phyloP scores from a whole-genome alignment of 2,797 vertebrate species.

The Eremophila alpestris region DNA sequence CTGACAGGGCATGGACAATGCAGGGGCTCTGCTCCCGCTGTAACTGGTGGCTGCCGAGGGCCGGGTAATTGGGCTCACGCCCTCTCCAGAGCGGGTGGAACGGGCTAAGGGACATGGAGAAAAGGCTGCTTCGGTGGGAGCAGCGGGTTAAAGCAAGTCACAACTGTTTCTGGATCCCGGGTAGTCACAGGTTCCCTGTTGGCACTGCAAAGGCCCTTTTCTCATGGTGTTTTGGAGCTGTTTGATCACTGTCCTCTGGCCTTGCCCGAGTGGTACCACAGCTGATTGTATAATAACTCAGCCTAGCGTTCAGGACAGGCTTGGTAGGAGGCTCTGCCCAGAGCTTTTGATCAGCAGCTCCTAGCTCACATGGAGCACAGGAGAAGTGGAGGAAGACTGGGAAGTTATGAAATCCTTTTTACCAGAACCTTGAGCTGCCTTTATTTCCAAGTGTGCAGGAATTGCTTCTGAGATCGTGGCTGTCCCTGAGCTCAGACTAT shows the following conservation, averaged over 20 bases:
- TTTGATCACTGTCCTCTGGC: neutral
- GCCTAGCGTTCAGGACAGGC: neutral
- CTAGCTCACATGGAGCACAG: neutral
- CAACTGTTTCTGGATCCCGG: neutral
- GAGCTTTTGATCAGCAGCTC: neutral
- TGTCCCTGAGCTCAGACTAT: neutral
- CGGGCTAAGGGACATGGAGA: neutral
- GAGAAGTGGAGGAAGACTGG: neutral
- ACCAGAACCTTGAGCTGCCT: neutral
- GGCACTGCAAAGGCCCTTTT: neutral
- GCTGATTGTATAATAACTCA: neutral
- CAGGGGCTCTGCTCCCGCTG: neutral
- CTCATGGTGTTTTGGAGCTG: neutral
- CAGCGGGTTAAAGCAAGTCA: neutral
- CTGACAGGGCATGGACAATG: neutral
- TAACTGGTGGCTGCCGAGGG: neutral
- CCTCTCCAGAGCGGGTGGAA: neutral
- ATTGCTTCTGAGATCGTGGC: neutral
- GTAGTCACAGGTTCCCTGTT: neutral
- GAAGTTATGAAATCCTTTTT: neutral
- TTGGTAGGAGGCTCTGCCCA: neutral
- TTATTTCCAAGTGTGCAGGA: neutral
- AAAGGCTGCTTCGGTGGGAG: neutral
- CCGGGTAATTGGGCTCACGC: neutral
- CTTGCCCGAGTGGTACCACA: neutral